Evolutionary conservation across 1,140 invertebrate species (phyloP).

Genomic region (Aphis craccivora): DNA sequence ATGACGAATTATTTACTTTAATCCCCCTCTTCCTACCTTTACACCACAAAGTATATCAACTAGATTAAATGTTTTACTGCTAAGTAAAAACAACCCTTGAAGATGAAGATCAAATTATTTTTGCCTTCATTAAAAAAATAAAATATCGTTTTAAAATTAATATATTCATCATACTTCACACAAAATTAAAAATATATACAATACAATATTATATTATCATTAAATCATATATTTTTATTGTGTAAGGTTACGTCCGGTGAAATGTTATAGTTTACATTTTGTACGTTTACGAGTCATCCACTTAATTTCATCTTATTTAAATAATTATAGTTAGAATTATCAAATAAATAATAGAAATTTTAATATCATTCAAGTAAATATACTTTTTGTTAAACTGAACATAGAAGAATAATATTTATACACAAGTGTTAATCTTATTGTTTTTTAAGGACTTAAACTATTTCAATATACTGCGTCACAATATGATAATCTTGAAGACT

Average conservation of each 20-base stretch:
- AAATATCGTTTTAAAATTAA: neutral
- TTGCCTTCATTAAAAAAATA: neutral
- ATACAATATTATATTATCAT: no score
- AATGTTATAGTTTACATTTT: neutral
- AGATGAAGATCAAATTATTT: neutral
- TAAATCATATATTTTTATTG: neutral
- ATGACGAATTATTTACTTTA: neutral
- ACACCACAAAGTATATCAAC: neutral
- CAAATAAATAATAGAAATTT: slow-evolving; percentile 3
- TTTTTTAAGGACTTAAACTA: neutral
- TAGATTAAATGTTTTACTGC: neutral
- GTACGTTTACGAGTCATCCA: neutral
- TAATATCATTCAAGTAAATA: neutral
- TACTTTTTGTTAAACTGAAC: neutral
- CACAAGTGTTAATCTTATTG: neutral
- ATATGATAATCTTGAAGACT: neutral
- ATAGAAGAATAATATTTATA: neutral
- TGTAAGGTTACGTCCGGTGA: neutral
- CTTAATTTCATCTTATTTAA: neutral
- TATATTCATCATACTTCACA: neutral
- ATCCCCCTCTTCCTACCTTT: no score
- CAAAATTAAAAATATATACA: neutral
- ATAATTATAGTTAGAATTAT: neutral
- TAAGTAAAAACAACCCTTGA: neutral
- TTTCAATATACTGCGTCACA: neutral